Conservation (phyloP, 1,140 invertebrate genomes). For the Mizuhopecten yessoensis region DNA sequence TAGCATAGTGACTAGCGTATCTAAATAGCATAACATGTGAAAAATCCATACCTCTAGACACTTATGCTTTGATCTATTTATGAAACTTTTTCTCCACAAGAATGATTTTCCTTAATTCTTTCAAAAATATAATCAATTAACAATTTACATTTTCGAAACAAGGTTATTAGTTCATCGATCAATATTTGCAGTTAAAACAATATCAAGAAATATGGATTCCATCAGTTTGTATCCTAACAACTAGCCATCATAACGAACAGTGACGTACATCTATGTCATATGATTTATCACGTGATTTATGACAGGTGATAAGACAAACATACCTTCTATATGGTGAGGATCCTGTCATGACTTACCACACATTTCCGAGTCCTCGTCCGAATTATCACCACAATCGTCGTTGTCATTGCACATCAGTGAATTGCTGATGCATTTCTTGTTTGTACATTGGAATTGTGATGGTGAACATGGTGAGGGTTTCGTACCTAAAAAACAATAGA, state of each 20-base stretch:
- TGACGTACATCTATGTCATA: not conserved
- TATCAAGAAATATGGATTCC: not conserved
- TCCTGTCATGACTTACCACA: not conserved
- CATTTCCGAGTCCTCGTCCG: not conserved
- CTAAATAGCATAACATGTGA: not conserved
- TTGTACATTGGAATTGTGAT: not conserved
- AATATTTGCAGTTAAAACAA: not conserved
- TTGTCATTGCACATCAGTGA: conserved; percentile 4
- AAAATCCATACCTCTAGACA: not conserved
- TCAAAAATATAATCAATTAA: no score
- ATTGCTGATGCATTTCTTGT: not conserved
- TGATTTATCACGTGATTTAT: not conserved
- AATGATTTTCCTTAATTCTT: no score
- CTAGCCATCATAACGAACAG: not conserved
- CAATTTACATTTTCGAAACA: no score
- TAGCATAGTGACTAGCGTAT: not conserved
- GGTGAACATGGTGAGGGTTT: not conserved
- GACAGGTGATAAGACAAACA: not conserved
- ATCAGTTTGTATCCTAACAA: not conserved
- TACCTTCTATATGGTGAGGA: conserved; percentile 1
- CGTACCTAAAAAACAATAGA: not conserved
- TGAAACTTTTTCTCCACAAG: no score
- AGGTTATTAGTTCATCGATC: no score
- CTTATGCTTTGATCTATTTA: not conserved
- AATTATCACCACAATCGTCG: conserved; percentile 24